Conservation (phyloP, 2,113 vertebrate genomes). For the Gobio gobio region DNA sequence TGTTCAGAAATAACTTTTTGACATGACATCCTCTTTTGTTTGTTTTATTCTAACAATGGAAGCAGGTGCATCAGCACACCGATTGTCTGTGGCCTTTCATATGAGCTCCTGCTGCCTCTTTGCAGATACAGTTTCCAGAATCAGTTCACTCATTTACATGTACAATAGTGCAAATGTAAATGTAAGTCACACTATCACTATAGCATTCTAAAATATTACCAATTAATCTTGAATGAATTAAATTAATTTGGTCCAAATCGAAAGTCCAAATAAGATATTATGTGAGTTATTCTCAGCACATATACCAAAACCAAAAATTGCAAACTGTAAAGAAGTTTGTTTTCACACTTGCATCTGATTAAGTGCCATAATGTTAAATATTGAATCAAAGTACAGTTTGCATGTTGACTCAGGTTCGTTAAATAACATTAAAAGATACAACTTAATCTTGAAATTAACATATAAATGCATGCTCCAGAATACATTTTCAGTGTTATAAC, state of each 20-base stretch:
- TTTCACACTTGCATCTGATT: too few species aligned
- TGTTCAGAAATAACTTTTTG: not conserved
- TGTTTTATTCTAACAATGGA: conserved; percentile 62
- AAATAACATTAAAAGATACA: too few species aligned
- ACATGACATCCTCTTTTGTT: too few species aligned
- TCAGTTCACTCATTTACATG: not conserved
- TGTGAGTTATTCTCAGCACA: not conserved
- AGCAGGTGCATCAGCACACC: conserved; percentile 63
- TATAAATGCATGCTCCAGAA: too few species aligned
- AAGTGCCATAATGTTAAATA: too few species aligned
- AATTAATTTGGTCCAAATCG: too few species aligned
- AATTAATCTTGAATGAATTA: not conserved
- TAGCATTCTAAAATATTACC: not conserved
- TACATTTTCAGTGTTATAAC: too few species aligned
- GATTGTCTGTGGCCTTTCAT: conserved; percentile 46
- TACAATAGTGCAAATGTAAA: not conserved
- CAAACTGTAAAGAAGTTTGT: too few species aligned
- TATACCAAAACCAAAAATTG: not conserved
- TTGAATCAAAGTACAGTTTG: too few species aligned
- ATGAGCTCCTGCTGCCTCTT: not conserved
- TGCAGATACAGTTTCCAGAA: conserved; percentile 36
- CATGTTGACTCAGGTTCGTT: too few species aligned
- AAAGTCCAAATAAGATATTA: not conserved
- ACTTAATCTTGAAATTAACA: too few species aligned
- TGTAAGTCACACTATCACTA: not conserved